Percentiles rank a stretch among this genome's conserved stretches.
These are phyloP conservation scores for Albula glossodonta DNA, from an alignment of 2,113 vertebrate species.

Conservation along the genomic window DNA sequence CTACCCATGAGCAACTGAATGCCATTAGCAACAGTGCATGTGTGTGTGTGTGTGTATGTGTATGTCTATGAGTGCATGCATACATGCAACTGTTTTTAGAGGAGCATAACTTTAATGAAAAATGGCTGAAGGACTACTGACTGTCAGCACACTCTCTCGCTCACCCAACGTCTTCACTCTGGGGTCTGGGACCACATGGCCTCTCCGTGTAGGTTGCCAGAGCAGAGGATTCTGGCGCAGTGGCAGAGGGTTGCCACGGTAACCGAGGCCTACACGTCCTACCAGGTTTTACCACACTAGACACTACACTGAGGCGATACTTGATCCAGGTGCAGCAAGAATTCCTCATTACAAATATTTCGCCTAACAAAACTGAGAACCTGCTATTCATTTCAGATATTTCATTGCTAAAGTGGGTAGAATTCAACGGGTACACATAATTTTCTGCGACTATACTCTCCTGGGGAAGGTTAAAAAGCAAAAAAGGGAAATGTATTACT, in stretches of 20 bases:
- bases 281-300: conserved; percentile 26
- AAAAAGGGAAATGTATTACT: neutral
- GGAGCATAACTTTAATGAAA: neutral
- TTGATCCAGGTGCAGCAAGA: no score
- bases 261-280: conserved; percentile 43
- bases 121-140: neutral
- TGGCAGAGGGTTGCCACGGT: conserved; percentile 44
- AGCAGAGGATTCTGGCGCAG: conserved; percentile 31
- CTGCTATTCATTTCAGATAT: no score
- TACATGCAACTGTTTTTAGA: neutral
- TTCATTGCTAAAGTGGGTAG: no score
- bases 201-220: conserved; percentile 41
- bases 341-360: no score
- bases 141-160: neutral
- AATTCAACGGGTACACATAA: no score
- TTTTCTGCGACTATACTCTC: no score
- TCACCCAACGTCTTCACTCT: neutral
- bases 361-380: no score
- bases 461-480: neutral
- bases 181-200: conserved; percentile 14
- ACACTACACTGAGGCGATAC: no score
- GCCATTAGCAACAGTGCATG: neutral
- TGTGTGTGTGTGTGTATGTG: neutral
- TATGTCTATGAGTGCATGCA: neutral
- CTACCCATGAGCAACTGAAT: neutral